These are phyloP conservation scores for Taeniopygia guttata DNA, from an alignment of 2,797 vertebrate species.

Conservation along the genomic window DNA sequence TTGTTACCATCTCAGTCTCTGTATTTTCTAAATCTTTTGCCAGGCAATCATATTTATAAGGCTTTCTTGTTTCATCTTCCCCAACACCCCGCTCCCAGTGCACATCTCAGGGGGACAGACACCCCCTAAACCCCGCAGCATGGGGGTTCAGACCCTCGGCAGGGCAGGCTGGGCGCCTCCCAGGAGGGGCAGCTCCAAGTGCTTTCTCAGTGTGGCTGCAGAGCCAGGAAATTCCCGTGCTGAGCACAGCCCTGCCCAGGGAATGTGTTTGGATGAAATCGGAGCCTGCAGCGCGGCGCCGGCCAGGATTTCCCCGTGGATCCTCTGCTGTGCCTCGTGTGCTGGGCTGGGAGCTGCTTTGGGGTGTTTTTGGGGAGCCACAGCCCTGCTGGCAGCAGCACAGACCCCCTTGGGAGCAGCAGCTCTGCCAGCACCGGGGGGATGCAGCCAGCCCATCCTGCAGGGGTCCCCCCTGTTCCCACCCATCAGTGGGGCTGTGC, in stretches of 20 bases:
- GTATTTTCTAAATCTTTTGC: too few relatives aligned
- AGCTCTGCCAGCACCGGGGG: fast-evolving
- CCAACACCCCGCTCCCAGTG: fast-evolving
- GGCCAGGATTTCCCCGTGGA: neutral
- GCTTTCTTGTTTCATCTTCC: too few relatives aligned
- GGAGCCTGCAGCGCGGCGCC: fast-evolving
- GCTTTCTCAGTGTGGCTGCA: neutral
- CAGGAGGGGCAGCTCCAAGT: fast-evolving
- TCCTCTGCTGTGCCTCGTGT: neutral
- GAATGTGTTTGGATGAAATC: neutral
- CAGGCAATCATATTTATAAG: too few relatives aligned
- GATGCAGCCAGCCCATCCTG: neutral
- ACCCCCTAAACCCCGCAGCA: fast-evolving
- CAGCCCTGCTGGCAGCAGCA: neutral
- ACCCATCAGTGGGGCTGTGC: neutral
- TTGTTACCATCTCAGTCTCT: too few relatives aligned
- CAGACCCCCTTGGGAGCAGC: neutral
- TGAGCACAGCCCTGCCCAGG: neutral
- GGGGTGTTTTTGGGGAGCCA: neutral
- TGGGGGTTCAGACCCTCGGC: neutral
- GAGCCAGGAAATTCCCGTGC: neutral
- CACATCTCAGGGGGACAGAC: neutral
- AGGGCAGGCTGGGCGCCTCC: neutral
- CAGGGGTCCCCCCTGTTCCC: fast-evolving
- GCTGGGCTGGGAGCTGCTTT: neutral